These are phyloP conservation scores for Daphoenositta chrysoptera DNA, from an alignment of 2,113 vertebrate genomes.

Conservation along the genomic window DNA sequence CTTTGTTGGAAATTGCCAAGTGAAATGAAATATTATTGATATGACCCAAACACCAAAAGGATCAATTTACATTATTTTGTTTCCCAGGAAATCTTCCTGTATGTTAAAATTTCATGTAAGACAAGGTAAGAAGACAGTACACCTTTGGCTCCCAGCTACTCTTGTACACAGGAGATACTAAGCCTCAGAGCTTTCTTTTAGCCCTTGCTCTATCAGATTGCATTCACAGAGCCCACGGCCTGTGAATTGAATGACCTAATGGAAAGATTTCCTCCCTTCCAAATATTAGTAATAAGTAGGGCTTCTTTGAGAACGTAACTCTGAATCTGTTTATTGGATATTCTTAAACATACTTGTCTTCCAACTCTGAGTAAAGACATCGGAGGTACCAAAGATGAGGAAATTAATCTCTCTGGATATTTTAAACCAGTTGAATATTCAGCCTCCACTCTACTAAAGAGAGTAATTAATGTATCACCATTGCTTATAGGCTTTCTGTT, in stretches of 20 bases:
- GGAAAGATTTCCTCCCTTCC: neutral
- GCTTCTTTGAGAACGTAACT: neutral
- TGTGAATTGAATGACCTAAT: neutral
- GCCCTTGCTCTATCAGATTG: neutral
- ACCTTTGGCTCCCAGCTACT: neutral
- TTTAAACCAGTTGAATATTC: neutral
- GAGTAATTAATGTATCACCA: neutral
- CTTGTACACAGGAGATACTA: neutral
- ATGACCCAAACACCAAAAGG: neutral
- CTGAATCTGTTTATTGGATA: neutral
- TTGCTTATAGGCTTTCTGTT: neutral
- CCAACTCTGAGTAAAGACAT: neutral
- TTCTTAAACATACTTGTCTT: neutral
- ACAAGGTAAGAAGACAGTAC: neutral
- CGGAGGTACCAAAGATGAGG: neutral
- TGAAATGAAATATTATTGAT: neutral
- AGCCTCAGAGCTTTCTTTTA: neutral
- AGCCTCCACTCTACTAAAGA: neutral
- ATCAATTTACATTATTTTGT: neutral
- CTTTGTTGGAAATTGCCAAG: neutral
- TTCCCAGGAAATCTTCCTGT: neutral
- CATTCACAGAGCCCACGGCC: neutral
- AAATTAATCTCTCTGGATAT: neutral
- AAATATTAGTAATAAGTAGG: neutral
- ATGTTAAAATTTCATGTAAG: neutral